phyloP scores from a whole-genome alignment of 2,113 vertebrate species.

The Cygnus buccinator region DNA sequence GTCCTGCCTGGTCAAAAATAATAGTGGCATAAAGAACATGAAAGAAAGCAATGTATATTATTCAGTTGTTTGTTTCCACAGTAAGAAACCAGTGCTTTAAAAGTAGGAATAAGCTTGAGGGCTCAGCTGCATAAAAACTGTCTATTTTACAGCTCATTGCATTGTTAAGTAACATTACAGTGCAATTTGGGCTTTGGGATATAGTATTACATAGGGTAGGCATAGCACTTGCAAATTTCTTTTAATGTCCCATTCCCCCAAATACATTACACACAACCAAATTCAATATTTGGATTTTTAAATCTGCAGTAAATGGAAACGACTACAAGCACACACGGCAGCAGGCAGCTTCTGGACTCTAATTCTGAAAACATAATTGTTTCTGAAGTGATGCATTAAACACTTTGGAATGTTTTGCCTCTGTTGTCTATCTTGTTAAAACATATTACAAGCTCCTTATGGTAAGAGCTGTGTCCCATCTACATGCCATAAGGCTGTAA shows the following conservation, averaged over 20 bases:
- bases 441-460: not conserved
- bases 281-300: constrained; percentile 52
- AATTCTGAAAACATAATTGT: not conserved
- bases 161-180: constrained; percentile 52
- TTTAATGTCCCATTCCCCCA: not conserved
- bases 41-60: constrained; percentile 30
- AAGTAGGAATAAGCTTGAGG: constrained; percentile 44
- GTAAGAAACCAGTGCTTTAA: constrained; percentile 18
- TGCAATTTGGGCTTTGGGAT: constrained; percentile 26
- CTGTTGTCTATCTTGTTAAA: not conserved
- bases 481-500: not conserved
- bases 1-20: constrained; percentile 43
- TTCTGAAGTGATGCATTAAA: constrained; percentile 30
- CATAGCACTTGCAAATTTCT: not conserved
- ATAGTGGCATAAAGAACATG: constrained; percentile 26
- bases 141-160: constrained; percentile 70
- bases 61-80: constrained; percentile 36
- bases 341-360: not conserved
- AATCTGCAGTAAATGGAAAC: constrained; percentile 29
- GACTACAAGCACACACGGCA: not conserved
- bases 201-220: constrained; percentile 20
- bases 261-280: not conserved
- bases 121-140: constrained; percentile 50
- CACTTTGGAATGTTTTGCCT: not conserved
- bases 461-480: not conserved